These are phyloP conservation scores for Holacanthus passer DNA, from an alignment of 2,113 vertebrate species.

Conservation along the genomic window DNA sequence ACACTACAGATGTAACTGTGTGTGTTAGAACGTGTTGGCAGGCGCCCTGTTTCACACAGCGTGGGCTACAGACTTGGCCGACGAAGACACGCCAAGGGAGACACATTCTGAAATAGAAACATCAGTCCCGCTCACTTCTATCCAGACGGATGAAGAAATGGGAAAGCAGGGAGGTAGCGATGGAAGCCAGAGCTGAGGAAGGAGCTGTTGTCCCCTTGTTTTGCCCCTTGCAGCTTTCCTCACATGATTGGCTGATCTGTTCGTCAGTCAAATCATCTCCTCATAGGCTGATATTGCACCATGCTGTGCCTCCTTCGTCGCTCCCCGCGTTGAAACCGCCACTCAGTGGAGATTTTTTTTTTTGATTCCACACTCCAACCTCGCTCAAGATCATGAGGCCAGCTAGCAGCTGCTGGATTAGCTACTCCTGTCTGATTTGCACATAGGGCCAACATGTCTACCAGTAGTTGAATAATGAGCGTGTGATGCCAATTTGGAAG, in stretches of 20 bases:
- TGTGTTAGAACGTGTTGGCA: slow-evolving; percentile 70
- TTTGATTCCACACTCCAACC: background rate
- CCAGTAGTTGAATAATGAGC: slow-evolving; percentile 62
- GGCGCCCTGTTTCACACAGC: slow-evolving; percentile 58
- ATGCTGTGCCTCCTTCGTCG: background rate
- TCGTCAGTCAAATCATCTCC: slow-evolving; percentile 27
- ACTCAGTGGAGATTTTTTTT: background rate
- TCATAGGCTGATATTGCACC: background rate
- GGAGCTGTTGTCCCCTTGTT: slow-evolving; percentile 13
- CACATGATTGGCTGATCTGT: slow-evolving; percentile 23
- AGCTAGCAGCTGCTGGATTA: slow-evolving; percentile 37
- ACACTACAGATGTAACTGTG: slow-evolving; percentile 66
- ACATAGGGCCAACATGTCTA: slow-evolving; percentile 33
- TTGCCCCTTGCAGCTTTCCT: background rate
- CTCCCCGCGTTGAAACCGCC: background rate
- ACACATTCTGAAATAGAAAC: slow-evolving; percentile 72
- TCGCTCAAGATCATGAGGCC: slow-evolving; percentile 15
- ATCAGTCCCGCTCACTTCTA: slow-evolving; percentile 53
- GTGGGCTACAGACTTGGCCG: slow-evolving; percentile 76
- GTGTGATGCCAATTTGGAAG: slow-evolving; percentile 45
- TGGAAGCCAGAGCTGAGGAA: slow-evolving; percentile 19
- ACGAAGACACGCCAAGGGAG: slow-evolving; percentile 62
- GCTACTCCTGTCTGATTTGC: slow-evolving; percentile 37
- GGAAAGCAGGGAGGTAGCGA: slow-evolving; percentile 34
- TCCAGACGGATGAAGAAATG: slow-evolving; percentile 55